Percentiles rank a stretch among this genome's conserved stretches.
phyloP scores from a whole-genome alignment of 2,797 vertebrate genomes.

The Mormyrus hasselquistii region DNA sequence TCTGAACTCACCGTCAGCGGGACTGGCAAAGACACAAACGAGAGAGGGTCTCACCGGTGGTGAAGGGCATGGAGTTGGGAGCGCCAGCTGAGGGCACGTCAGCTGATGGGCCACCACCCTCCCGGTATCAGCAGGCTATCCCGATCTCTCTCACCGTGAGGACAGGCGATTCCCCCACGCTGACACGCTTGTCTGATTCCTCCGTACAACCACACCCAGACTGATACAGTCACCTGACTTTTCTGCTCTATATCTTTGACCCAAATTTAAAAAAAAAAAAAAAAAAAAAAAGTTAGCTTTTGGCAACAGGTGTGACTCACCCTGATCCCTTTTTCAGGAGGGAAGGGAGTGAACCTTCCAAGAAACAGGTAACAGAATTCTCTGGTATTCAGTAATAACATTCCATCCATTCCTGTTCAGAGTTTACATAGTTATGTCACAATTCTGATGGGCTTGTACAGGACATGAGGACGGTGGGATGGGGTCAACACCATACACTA shows the following conservation, averaged over 20 bases:
- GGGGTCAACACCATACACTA: conserved; percentile 14
- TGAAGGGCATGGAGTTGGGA: neutral
- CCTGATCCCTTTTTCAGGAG: neutral
- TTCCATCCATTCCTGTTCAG: neutral
- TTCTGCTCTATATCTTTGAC: neutral
- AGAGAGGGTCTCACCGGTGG: neutral
- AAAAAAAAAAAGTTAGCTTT: neutral
- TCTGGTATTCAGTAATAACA: neutral
- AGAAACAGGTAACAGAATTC: neutral
- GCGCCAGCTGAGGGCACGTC: neutral
- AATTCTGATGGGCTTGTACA: neutral
- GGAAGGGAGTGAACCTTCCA: neutral
- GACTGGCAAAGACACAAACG: neutral
- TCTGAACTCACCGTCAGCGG: neutral
- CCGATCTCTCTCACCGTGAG: neutral
- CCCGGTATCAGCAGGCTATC: neutral
- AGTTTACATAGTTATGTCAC: neutral
- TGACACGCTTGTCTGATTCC: neutral
- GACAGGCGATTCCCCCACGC: neutral
- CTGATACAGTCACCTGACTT: conserved; percentile 8
- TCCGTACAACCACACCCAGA: neutral
- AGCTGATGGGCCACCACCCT: neutral
- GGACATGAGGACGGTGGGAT: neutral
- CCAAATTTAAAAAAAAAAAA: neutral
- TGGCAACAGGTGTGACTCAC: neutral